Evolutionary conservation across 2,113 vertebrate genomes (phyloP).

Genomic region (Myotis davidii): DNA sequence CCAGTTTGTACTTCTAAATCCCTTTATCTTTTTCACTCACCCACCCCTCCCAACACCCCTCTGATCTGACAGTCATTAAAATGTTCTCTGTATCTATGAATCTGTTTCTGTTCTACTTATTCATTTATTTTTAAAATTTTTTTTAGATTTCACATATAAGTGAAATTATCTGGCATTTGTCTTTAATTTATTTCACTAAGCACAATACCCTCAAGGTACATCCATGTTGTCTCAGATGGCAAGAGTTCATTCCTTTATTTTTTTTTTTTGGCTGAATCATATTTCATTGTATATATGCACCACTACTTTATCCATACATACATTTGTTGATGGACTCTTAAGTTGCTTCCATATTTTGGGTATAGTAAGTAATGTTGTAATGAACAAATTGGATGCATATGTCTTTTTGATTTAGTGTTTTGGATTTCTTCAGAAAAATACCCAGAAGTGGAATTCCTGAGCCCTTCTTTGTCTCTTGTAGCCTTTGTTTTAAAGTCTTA

Average conservation of each 20-base stretch:
- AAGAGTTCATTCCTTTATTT: neutral
- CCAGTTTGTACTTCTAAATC: neutral
- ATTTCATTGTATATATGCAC: neutral
- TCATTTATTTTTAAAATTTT: neutral
- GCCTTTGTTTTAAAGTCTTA: neutral
- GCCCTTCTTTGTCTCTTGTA: neutral
- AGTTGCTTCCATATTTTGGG: neutral
- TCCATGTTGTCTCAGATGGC: neutral
- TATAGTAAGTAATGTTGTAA: neutral
- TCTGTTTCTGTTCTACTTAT: neutral
- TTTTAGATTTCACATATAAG: neutral
- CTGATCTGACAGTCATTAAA: neutral
- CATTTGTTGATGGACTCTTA: neutral
- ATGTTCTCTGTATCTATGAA: neutral
- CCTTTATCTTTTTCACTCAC: neutral
- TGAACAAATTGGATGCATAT: neutral
- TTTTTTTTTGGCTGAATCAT: neutral
- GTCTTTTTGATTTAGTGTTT: neutral
- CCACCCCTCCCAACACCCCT: neutral
- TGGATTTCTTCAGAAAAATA: neutral
- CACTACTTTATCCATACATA: neutral
- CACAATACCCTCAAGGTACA: neutral
- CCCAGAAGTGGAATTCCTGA: neutral
- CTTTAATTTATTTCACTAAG: neutral
- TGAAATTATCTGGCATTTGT: neutral